Conservation (phyloP, 2,797 vertebrate genomes). For the Gobio occitaniae region DNA sequence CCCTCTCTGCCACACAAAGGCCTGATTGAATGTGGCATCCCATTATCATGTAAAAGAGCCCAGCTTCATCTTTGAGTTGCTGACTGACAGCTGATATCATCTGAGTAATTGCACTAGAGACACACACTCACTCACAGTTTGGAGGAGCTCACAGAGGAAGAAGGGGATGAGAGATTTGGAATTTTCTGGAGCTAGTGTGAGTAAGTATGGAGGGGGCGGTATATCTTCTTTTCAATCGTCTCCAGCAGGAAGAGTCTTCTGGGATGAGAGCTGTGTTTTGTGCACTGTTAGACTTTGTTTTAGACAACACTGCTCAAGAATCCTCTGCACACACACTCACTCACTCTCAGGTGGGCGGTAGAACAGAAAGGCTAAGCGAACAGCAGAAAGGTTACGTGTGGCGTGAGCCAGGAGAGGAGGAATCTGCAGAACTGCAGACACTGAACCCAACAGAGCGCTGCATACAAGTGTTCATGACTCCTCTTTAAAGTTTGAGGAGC, state of each 20-base stretch:
- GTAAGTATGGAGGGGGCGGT: neutral
- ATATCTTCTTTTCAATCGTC: conserved; percentile 3
- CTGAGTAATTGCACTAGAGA: conserved; percentile 80
- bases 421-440: conserved; percentile 37
- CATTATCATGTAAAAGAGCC: conserved; percentile 83
- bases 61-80: conserved; percentile 77
- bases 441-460: conserved; percentile 33
- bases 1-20: conserved; percentile 73
- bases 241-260: conserved; percentile 35
- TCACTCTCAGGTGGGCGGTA: conserved; percentile 19
- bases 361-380: conserved; percentile 39
- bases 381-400: conserved; percentile 52
- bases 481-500: conserved; percentile 10
- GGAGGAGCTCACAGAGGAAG: conserved; percentile 32
- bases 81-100: conserved; percentile 86
- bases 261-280: conserved; percentile 41
- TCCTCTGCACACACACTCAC: neutral
- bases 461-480: conserved; percentile 7
- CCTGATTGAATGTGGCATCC: conserved; percentile 80
- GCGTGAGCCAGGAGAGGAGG: conserved; percentile 29
- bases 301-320: conserved; percentile 50
- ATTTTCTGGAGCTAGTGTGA: conserved; percentile 38
- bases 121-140: conserved; percentile 41
- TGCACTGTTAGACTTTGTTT: conserved; percentile 35
- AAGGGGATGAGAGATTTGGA: conserved; percentile 29